Base-by-base conservation (phyloP, 2,888 invertebrate species). In the Drosophila kambysellisi region DNA sequence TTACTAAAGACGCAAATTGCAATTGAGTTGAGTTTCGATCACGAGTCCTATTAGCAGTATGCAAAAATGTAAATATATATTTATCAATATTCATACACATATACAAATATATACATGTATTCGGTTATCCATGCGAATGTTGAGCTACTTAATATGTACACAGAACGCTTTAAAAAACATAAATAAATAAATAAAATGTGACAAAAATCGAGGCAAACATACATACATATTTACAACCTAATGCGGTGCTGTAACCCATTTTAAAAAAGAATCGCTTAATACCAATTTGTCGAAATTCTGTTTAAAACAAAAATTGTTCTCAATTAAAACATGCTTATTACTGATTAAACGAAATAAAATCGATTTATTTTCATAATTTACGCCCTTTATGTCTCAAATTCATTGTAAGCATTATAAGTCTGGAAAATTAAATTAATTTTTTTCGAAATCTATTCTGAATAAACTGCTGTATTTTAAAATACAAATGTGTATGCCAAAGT, bases 61-160 rank as follows among this genome's bases (percentile, higher is more conserved):
- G 70, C 64, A 66, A 65, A 58, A 69, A 63, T 74, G 66, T 74
- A 75, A 73, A 75, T 67, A 74, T 53, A 65, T 59, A 68, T 61
- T 43, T 33, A 56, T 7, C 33, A 70, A 60, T 54, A 78, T 51
- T 57, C 29, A 41, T 52, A 63, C 25, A 33, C 37, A 59, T 59
- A 57, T 41, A 33, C 29, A 67, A 71, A 68, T 60, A 82, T 39
- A 65, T 60, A 77, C 17, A 70, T 67, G 54, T 56, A 72, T 72
- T 69, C 53, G 54, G 60, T 79, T 84, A 77, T 70, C 64, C 70
- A 85, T 70, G 63, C 66, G 69, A 79, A 79, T 76, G 70, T 81
- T 79, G 70, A 87, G 82, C 84, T 84, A 84, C 82, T 84, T 88
- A 82, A 87, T 79, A 57, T 82, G 73, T 69, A 82, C 41, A 60